Percentiles rank a stretch among this genome's conserved stretches.
phyloP scores from a whole-genome alignment of 1,140 invertebrate species.

The Trachelipus rathkii region DNA sequence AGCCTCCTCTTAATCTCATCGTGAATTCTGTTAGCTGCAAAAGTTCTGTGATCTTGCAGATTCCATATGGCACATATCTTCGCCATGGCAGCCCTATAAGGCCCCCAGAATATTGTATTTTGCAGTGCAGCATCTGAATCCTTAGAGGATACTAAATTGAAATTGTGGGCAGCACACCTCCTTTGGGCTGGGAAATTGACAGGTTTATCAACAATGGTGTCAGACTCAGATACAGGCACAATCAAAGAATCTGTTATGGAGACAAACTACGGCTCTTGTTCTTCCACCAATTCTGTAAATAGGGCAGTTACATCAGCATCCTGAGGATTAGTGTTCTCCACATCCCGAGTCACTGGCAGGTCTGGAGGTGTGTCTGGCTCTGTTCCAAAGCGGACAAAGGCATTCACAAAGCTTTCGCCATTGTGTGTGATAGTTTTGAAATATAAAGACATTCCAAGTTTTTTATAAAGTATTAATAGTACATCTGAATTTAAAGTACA shows the following conservation, averaged over 20 bases:
- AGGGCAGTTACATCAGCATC: not conserved
- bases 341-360: too few relatives aligned
- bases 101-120: not conserved
- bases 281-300: too few relatives aligned
- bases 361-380: not conserved
- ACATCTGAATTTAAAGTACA: too few relatives aligned
- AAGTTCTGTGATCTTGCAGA: not conserved
- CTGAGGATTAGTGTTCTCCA: not conserved
- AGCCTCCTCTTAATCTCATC: not conserved
- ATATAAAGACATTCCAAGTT: too few relatives aligned
- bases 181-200: too few relatives aligned
- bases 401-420: not conserved
- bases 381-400: not conserved
- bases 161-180: constrained; percentile 2
- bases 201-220: too few relatives aligned
- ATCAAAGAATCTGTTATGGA: too few relatives aligned
- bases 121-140: too few relatives aligned
- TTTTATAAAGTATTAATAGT: constrained; percentile 10
- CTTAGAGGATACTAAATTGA: not conserved
- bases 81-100: constrained; percentile 3
- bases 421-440: not conserved
- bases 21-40: not conserved
- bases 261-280: too few relatives aligned
- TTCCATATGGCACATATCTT: not conserved
- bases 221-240: too few relatives aligned